phyloP scores from a whole-genome alignment of 2,888 invertebrate genomes.

The Carabus problematicus region DNA sequence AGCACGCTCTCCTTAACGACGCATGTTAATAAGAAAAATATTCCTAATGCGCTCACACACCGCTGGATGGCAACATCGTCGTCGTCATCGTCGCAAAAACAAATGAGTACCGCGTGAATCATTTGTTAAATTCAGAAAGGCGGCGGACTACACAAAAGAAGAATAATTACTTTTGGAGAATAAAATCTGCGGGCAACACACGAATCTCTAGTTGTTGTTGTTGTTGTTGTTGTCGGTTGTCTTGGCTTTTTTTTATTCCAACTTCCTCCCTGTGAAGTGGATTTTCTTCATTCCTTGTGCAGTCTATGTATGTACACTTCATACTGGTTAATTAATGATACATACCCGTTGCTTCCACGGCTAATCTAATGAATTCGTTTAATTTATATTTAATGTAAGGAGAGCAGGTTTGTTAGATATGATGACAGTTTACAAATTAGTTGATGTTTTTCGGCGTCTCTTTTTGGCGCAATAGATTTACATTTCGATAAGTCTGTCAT shows the following conservation, averaged over 20 bases:
- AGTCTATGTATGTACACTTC: background rate
- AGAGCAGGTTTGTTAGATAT: too few species aligned
- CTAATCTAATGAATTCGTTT: too few species aligned
- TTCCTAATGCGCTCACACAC: background rate
- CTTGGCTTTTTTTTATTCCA: background rate
- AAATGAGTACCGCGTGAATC: constrained; percentile 19
- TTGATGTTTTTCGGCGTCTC: too few species aligned
- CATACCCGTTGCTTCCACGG: too few species aligned
- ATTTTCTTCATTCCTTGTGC: background rate
- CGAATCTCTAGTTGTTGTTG: too few species aligned
- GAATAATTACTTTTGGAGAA: constrained; percentile 35
- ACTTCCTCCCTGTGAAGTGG: background rate
- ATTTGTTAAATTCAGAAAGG: constrained; percentile 37
- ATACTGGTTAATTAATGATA: background rate
- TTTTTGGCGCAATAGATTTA: too few species aligned
- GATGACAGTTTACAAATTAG: too few species aligned
- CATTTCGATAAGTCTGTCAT: too few species aligned
- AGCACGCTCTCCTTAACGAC: too few species aligned
- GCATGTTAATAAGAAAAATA: constrained; percentile 4
- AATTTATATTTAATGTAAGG: too few species aligned
- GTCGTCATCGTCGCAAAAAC: constrained; percentile 12
- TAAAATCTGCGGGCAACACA: constrained; percentile 26
- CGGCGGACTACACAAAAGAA: constrained; percentile 39
- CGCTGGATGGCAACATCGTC: background rate
- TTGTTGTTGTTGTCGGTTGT: background rate